Conservation (phyloP, 2,888 invertebrate species). For the Eupsilia transversa region DNA sequence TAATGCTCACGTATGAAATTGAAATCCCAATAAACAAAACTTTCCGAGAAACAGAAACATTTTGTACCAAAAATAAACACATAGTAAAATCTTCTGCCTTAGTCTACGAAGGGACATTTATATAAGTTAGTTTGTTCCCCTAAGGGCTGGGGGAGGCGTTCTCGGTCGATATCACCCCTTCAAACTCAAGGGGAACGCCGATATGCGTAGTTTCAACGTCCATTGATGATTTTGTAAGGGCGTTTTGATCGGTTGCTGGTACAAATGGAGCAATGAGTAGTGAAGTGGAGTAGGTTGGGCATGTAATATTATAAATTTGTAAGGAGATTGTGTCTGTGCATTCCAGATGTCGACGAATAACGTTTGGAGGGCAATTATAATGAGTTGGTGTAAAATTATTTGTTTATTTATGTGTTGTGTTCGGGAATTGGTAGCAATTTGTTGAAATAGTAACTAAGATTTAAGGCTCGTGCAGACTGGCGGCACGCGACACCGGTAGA, state of each 20-base stretch:
- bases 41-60: conserved; percentile 29
- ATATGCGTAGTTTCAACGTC: conserved; percentile 36
- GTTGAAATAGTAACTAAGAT: too few species aligned
- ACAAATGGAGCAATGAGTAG: conserved; percentile 46
- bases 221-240: conserved; percentile 57
- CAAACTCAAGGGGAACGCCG: conserved; percentile 47
- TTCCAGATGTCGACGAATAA: conserved; percentile 55
- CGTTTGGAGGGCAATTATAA: conserved; percentile 60
- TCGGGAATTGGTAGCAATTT: background rate
- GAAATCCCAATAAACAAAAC: background rate
- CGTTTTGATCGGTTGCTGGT: conserved; percentile 13
- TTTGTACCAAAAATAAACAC: conserved; percentile 58
- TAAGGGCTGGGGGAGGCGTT: conserved; percentile 35
- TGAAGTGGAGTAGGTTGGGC: conserved; percentile 40
- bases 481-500: too few species aligned
- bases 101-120: conserved; percentile 56
- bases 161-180: conserved; percentile 68
- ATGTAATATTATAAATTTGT: conserved; percentile 62
- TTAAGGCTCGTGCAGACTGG: too few species aligned
- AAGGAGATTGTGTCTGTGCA: conserved; percentile 55
- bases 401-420: conserved; percentile 19
- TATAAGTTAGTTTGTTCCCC: conserved; percentile 64
- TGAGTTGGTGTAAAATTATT: conserved; percentile 44
- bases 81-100: conserved; percentile 57
- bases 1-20: background rate